Conservation (phyloP, 2,113 vertebrate species). For the Donacobius atricapilla region DNA sequence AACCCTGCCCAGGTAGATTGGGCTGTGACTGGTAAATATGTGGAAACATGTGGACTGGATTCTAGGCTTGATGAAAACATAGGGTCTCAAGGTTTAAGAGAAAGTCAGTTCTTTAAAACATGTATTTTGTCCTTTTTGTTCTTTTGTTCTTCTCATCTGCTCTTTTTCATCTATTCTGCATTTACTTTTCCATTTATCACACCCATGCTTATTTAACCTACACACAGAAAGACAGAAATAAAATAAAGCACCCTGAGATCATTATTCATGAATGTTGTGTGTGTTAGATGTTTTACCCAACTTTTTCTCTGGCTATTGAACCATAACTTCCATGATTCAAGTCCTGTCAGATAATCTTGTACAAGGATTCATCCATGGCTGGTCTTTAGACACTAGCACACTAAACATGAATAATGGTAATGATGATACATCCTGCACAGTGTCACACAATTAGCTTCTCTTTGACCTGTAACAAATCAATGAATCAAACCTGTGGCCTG, state of each 20-base stretch:
- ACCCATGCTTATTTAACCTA: not conserved
- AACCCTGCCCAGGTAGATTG: not conserved
- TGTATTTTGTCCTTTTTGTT: not conserved
- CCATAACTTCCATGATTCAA: not conserved
- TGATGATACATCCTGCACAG: not conserved
- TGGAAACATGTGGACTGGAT: not conserved
- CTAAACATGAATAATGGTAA: not conserved
- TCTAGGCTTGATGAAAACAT: not conserved
- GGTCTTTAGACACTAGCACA: not conserved
- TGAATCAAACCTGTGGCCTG: not conserved
- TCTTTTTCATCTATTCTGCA: not conserved
- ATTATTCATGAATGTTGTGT: not conserved
- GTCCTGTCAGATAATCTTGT: not conserved
- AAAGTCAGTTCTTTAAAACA: not conserved
- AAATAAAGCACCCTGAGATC: not conserved
- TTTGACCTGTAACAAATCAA: constrained; percentile 17
- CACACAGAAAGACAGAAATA: not conserved
- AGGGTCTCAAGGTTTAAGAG: not conserved
- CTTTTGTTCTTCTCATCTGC: not conserved
- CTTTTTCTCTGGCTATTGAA: not conserved
- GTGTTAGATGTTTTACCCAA: not conserved
- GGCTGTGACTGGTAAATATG: not conserved
- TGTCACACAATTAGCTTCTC: not conserved
- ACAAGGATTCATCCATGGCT: not conserved
- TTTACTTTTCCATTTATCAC: not conserved